These are phyloP conservation scores for Drosophila lutescens DNA, from an alignment of 2,888 invertebrate genomes.

Conservation along the genomic window DNA sequence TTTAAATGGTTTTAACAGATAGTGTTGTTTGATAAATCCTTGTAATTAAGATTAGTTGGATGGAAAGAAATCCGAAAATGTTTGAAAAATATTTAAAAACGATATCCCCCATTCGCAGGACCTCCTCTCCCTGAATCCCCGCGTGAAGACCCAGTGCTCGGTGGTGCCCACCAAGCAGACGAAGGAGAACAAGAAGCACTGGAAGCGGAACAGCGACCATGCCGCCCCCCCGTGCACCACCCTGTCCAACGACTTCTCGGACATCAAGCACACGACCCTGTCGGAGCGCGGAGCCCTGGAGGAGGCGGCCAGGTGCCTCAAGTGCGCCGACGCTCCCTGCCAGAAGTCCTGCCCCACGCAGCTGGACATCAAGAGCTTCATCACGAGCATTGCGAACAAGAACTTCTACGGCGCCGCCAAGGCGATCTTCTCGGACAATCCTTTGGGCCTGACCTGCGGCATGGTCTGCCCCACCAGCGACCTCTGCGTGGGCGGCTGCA, in stretches of 20 bases:
- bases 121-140: constrained; percentile 93
- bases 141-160: constrained; percentile 90
- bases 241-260: constrained; percentile 95
- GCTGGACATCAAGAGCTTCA: constrained; percentile 97
- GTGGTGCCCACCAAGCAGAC: constrained; percentile 93
- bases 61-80: too few species aligned
- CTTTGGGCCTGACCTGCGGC: constrained; percentile 96
- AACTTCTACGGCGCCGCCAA: constrained; percentile 99
- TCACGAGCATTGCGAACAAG: constrained; percentile 98
- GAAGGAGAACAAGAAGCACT: constrained; percentile 94
- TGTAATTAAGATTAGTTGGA: too few species aligned
- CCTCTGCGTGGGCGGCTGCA: constrained; percentile 98
- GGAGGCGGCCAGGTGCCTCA: constrained; percentile 95
- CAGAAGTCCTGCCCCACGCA: constrained; percentile 99
- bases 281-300: constrained; percentile 97
- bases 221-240: constrained; percentile 87
- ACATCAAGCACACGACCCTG: constrained; percentile 98
- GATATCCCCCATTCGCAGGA: constrained; percentile 86
- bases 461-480: constrained; percentile 99
- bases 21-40: too few species aligned
- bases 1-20: too few species aligned
- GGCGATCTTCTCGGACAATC: constrained; percentile 98
- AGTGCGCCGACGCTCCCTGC: constrained; percentile 98
- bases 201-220: constrained; percentile 96
- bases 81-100: too few species aligned